These are phyloP conservation scores for Morelia viridis DNA, from an alignment of 2,797 vertebrate species.

Conservation along the genomic window DNA sequence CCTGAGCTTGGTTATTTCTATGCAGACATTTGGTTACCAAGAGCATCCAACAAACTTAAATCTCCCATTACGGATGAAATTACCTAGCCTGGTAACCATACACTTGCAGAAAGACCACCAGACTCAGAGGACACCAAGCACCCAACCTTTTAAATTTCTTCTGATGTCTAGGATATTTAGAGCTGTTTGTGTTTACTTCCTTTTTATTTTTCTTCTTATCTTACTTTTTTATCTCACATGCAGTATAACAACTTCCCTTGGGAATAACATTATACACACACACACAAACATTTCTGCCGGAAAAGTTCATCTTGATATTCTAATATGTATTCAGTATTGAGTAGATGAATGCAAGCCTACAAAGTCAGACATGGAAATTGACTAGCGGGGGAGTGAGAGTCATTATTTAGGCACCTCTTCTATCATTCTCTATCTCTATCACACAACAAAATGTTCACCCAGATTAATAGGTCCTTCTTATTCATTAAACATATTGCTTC, in stretches of 20 bases:
- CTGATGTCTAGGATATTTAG: slow-evolving; percentile 1
- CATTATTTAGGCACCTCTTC: background rate
- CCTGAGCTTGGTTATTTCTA: background rate
- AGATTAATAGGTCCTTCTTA: background rate
- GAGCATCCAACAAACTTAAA: background rate
- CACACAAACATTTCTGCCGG: background rate
- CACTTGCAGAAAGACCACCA: background rate
- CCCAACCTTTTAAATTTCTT: background rate
- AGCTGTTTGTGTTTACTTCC: background rate
- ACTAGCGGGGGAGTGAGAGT: background rate
- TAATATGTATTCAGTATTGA: background rate
- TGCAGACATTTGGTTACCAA: background rate
- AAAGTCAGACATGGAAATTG: background rate
- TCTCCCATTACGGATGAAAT: background rate
- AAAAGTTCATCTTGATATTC: background rate
- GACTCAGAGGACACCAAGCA: background rate
- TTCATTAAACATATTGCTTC: background rate
- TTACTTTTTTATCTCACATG: background rate
- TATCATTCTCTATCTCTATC: background rate
- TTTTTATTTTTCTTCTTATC: slow-evolving; percentile 1
- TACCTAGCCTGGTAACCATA: background rate
- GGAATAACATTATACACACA: background rate
- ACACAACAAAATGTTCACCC: background rate
- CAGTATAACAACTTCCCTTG: background rate
- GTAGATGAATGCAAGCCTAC: background rate